phyloP scores from a whole-genome alignment of 1,140 invertebrate genomes.

The Sarcophaga bullata region DNA sequence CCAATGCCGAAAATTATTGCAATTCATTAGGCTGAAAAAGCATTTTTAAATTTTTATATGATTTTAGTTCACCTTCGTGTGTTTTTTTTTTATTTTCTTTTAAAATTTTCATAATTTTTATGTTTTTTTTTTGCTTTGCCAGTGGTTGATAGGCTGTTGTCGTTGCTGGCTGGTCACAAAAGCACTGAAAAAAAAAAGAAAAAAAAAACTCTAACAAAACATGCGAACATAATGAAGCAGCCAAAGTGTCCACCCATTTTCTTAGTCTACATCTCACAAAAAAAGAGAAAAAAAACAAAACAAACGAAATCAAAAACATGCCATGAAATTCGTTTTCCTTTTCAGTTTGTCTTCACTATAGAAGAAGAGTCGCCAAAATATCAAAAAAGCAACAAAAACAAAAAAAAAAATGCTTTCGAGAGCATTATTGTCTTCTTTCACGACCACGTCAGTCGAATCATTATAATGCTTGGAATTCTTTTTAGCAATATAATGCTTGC shows the following conservation, averaged over 20 bases:
- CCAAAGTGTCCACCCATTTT: slow-evolving; percentile 40
- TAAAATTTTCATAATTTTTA: neutral
- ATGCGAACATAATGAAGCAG: slow-evolving; percentile 40
- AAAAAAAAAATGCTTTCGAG: neutral
- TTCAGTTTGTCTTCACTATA: neutral
- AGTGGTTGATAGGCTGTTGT: neutral
- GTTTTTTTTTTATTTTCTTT: neutral
- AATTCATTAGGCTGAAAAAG: slow-evolving; percentile 35
- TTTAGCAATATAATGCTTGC: slow-evolving; percentile 9
- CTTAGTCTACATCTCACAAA: neutral
- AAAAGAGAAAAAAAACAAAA: neutral
- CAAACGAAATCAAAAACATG: neutral
- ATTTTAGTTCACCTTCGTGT: neutral
- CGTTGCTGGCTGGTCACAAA: neutral
- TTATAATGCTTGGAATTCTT: slow-evolving; percentile 13
- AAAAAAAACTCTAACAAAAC: slow-evolving; percentile 32
- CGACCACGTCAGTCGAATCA: neutral
- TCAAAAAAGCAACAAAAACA: neutral
- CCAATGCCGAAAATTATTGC: slow-evolving; percentile 33
- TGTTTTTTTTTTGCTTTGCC: slow-evolving; percentile 10
- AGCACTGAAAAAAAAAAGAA: neutral
- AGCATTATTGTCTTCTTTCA: slow-evolving; percentile 35
- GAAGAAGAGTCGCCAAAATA: slow-evolving; percentile 35
- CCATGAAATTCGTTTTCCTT: too few species aligned
- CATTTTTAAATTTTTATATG: slow-evolving; percentile 29